Base-by-base conservation (phyloP, 2,888 invertebrate species). In the Euphydryas editha region DNA sequence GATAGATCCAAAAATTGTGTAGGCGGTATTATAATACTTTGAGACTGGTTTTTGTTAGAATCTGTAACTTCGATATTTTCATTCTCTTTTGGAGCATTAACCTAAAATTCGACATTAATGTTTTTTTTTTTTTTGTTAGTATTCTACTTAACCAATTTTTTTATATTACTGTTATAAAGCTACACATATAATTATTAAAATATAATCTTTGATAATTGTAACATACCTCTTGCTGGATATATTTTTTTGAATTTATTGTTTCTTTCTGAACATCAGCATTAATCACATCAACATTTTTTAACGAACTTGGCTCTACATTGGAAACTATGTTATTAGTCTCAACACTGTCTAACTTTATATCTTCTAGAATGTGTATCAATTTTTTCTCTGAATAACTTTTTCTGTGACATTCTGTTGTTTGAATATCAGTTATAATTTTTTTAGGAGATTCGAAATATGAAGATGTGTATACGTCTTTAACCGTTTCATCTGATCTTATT, bases 291-390 rank as follows among this genome's bases (percentile, higher is more conserved):
- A 88, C 83, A 37, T 74, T 73, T 65, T 80, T 78, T 30, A 90
- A 73, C 21, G 78, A 72, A n/a, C 78, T 77, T 7, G 78, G 75
- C 62, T 86, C 81, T 0, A 87, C 73, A 71, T 82, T 83, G 0
- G 85, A 80, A 21, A 92, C 74, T 30, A 90, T 78, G 55, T 83
- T 77, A 49, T 78, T 76, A 18, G 83, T 78, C 59, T 87, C 81
- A 37, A 73, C 76, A 51, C 77, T 78, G 74, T 85, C 77, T 37
- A 92, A 75, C 57, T 81, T 80, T 2, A 90, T 72, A 71, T 91
- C 86, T 70, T 90, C 84, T 47, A 92, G 73, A 65, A 92, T 87
- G 68, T 89, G 84, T 24, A 92, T 89, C 13, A 91, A 75, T 75
- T 90, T 91, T 57, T 78, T 86, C 24, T 82, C 81, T 1, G 88